Conservation (phyloP, 2,888 invertebrate species). For the Poecilus cupreus region DNA sequence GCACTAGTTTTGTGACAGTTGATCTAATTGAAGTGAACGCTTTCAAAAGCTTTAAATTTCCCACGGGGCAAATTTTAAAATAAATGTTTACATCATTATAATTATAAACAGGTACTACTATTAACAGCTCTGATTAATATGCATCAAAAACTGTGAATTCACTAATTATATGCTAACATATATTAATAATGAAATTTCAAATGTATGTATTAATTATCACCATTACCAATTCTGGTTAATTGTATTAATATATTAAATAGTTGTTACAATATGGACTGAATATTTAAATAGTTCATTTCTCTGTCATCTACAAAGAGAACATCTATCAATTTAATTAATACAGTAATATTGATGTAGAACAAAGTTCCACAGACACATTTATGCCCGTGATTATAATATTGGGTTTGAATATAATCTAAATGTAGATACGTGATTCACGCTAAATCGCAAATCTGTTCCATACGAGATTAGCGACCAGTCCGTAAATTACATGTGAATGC, state of each 20-base stretch:
- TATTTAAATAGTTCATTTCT: no score
- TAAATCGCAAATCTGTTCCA: slow-evolving; percentile 8
- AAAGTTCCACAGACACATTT: slow-evolving; percentile 2
- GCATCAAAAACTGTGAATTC: not conserved
- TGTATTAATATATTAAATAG: no score
- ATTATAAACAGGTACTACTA: not conserved
- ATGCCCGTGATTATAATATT: not conserved
- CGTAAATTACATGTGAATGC: not conserved
- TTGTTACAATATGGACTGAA: no score
- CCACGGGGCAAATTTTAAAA: not conserved
- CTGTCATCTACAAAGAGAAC: no score
- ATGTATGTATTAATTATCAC: no score
- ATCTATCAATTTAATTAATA: slow-evolving; percentile 2
- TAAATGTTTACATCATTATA: slow-evolving; percentile 17
- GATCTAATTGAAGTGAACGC: not conserved
- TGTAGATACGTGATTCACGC: not conserved
- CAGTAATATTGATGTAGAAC: slow-evolving; percentile 2
- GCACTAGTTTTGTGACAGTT: slow-evolving; percentile 1
- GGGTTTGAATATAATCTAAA: not conserved
- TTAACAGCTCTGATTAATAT: not conserved
- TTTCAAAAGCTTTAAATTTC: slow-evolving; percentile 23
- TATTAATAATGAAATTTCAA: not conserved
- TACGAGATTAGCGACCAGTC: not conserved
- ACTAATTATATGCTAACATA: not conserved
- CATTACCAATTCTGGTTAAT: no score